phyloP scores from a whole-genome alignment of 2,888 invertebrate genomes.

The Lamellibrachia satsuma region DNA sequence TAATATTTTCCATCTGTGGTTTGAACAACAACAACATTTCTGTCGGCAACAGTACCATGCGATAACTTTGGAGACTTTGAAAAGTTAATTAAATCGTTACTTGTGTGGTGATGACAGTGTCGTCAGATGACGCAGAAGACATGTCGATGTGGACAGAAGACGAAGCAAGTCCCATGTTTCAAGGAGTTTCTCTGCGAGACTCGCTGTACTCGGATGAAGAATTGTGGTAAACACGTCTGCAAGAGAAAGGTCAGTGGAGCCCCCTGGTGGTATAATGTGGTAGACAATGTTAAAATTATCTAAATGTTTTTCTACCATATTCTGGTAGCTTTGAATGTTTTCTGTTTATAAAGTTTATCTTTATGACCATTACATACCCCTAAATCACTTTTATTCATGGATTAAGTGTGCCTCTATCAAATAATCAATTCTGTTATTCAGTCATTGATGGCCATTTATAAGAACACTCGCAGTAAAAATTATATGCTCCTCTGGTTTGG shows the following conservation, averaged over 20 bases:
- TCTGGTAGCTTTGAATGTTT: too few relatives aligned
- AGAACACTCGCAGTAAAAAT: too few relatives aligned
- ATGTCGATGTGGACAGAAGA: constrained; percentile 81
- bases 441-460: too few relatives aligned
- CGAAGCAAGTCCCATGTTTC: constrained; percentile 84
- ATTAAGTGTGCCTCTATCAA: too few relatives aligned
- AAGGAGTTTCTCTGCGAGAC: constrained; percentile 87
- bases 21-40: not conserved
- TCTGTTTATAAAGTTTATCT: too few relatives aligned
- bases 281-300: not conserved
- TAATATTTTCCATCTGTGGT: not conserved
- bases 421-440: too few relatives aligned
- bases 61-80: not conserved
- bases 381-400: too few relatives aligned
- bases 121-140: constrained; percentile 79
- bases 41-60: not conserved
- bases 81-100: not conserved
- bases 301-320: too few relatives aligned
- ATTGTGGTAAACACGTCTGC: constrained; percentile 88
- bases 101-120: constrained; percentile 66
- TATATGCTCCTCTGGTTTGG: too few relatives aligned
- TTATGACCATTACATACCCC: too few relatives aligned
- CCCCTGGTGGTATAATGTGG: not conserved
- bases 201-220: constrained; percentile 83
- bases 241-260: constrained; percentile 76